Evolutionary conservation across 1,140 invertebrate genomes (phyloP), one percentile per base, ranked within the genome.

Genomic region (Sycobia sp.): DNA sequence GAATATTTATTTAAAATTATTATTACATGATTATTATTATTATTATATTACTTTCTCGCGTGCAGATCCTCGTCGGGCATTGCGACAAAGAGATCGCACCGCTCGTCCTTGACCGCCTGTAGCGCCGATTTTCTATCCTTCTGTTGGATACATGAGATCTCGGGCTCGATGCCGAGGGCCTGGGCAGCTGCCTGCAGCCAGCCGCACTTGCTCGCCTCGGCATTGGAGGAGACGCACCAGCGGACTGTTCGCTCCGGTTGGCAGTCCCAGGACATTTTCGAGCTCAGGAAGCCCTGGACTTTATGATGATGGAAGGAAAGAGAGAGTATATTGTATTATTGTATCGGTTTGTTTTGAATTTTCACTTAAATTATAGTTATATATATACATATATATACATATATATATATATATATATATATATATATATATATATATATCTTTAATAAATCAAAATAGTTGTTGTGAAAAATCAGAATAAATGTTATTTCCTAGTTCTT

Each of bases 151-250:
- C 92, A 94, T 36, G 87, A 85, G 11, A 94, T 79, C n/a, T 86
- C 83, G 0, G 91, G 91, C 60, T 88, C 84, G 0, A 93, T 78
- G 1, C 90, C 89, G 69, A 90, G 87, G 1, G 89, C 87, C 3
- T 85, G 79, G 0, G 88, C 85, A 0, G 87, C 88, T 69, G 90
- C 87, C 65, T 86, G 84, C 67, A 93, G 70, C 87, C 88, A 90
- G 10, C 86, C 82, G 70, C 92, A 94, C 69, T 94, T 93, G 29
- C 85, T 83, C 32, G 86, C 84, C 62, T 89, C 88, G 1, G 88
- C 71, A 36, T 87, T 83, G 0, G 87, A 87, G 0, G 84, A 84
- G 0, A 79, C 68, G 51, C 78, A 82, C 78, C 78, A 81, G 27
- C 59, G 70, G 29, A 85, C 71, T n/a, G 76, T 77, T 68, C 88